Evolutionary conservation across 2,113 vertebrate genomes (phyloP), one percentile per base, ranked within the genome.

Genomic region (Xiphias gladius): DNA sequence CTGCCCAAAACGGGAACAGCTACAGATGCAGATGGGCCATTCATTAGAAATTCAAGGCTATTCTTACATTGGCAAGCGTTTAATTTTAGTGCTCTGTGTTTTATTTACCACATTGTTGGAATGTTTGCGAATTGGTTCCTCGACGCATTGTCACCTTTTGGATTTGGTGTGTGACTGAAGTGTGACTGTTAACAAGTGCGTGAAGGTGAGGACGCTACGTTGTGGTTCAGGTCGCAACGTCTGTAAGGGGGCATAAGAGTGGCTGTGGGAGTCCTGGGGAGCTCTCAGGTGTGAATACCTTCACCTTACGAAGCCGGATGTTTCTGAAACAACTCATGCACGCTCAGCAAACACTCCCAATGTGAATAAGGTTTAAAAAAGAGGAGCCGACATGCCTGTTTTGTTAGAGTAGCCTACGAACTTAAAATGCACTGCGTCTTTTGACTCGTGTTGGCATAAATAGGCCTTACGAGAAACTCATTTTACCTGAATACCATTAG

Each of bases 321-420:
- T 39, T 61, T 50, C 30, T 59, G 43, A 75, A 74, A 37, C 48
- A 5, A 52, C 54, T 50, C 26, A 41, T 71, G 73, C 73, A 64
- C 4, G 69, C 54, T 80, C 69, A 82, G 85, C 68, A 80, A 35
- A 80, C 11, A 2, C 26, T 63, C 54, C 41, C 41, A 48, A 12
- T 54, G 41, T 54, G 46, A 68, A 54, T 11, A 9, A 39, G 28
- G 17, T 59, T 57, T 28, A 41, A 9, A 68, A 76, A 69, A 55
- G 8, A 70, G 5, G 26, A 64, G 28, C 37, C 1, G 16, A 58
- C 24, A 28, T 20, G 73, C 26, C 9, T 9, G 13, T 76, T 70
- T 76, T 76, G 11, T 85, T 67, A 76, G 85, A 86, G 76, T 88
- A 75, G 85, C 80, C 73, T 83, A 59, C 22, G 52, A 83, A 79